Percentiles rank a stretch among this genome's conserved stretches.
Conservation (phyloP, 2,888 invertebrate species). For the Tricholauxania praeusta region DNA sequence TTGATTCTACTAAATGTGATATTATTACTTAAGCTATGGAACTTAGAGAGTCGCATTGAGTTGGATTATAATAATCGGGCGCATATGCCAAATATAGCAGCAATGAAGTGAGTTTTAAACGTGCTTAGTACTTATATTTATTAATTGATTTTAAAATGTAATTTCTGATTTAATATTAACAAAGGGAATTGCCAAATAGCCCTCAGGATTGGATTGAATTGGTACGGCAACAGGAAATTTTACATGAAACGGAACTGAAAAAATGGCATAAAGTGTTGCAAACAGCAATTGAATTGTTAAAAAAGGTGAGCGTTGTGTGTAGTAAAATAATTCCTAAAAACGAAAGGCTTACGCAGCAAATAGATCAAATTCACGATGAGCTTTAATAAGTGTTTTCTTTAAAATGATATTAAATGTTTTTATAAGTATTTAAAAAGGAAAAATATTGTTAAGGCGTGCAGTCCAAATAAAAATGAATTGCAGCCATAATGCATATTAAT, state of each 20-base stretch:
- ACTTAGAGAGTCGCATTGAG: slow-evolving; percentile 73
- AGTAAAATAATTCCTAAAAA: slow-evolving; percentile 62
- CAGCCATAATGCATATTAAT: too few species aligned
- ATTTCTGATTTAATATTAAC: neutral
- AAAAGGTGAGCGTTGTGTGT: slow-evolving; percentile 75
- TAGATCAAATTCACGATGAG: slow-evolving; percentile 56
- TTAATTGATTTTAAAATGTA: slow-evolving; percentile 34
- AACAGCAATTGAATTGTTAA: slow-evolving; percentile 77
- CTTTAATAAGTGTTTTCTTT: slow-evolving; percentile 40
- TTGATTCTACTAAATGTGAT: slow-evolving; percentile 81
- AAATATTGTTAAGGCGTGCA: too few species aligned
- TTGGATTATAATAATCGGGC: slow-evolving; percentile 60
- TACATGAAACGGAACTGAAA: slow-evolving; percentile 84
- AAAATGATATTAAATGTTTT: neutral
- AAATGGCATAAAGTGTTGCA: slow-evolving; percentile 85
- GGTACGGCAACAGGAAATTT: slow-evolving; percentile 82
- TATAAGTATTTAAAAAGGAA: too few species aligned
- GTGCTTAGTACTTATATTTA: neutral
- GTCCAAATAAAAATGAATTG: too few species aligned
- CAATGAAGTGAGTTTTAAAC: slow-evolving; percentile 58
- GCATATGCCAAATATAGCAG: slow-evolving; percentile 61
- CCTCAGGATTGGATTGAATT: slow-evolving; percentile 86
- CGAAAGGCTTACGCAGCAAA: slow-evolving; percentile 59
- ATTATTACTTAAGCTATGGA: slow-evolving; percentile 87
- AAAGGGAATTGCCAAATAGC: slow-evolving; percentile 77